Base-by-base conservation (phyloP, 2,113 vertebrate genomes). In the Planiliza haematocheilus region DNA sequence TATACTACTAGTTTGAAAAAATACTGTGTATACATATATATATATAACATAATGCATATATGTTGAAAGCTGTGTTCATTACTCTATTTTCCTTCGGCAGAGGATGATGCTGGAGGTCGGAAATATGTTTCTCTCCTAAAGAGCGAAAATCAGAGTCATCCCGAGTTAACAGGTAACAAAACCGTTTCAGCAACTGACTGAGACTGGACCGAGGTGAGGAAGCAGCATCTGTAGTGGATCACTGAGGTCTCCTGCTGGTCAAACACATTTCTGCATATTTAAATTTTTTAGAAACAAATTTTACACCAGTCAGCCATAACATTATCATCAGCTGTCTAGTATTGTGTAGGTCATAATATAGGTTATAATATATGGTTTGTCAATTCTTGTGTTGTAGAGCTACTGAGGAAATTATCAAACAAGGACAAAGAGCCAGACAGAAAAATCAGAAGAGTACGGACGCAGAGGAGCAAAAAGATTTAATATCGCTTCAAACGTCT, bases 111-210 rank as follows among this genome's bases (percentile, higher is more conserved):
- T 52, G 91, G 89, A 34, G 78, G 51, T 16, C 75, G 17, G 10
- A 92, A 84, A 61, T 93, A 93, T 53, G 74, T 86, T 11, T 74
- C 93, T 55, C 88, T 92, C 6, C 69, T 93, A 1, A 85, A 74
- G 21, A 74, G 90, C 77, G 63, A 72, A 57, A 84, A 63, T 21
- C 91, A 84, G 60, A 88, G 60, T 57, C 81, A 91, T 42, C 89
- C 90, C 8, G 91, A 92, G 62, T 62, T 93, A 59, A 73, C 81
- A 89, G 93, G 91, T 70, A 59, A 57, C 24, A 56, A 4, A 4
- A 7, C 0, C 30, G 20, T n/a, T 3, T 9, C 1, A 17, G n/a
- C 45, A 18, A 17, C 30, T 36, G 18, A 18, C 42, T 21, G 2
- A 14, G n/a, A 41, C 17, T 39, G 13, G 5, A 30, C 24, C 2